Evolutionary conservation across 2,888 invertebrate genomes (phyloP), one percentile per base, ranked within the genome.

Genomic region (Erebia epiphron): DNA sequence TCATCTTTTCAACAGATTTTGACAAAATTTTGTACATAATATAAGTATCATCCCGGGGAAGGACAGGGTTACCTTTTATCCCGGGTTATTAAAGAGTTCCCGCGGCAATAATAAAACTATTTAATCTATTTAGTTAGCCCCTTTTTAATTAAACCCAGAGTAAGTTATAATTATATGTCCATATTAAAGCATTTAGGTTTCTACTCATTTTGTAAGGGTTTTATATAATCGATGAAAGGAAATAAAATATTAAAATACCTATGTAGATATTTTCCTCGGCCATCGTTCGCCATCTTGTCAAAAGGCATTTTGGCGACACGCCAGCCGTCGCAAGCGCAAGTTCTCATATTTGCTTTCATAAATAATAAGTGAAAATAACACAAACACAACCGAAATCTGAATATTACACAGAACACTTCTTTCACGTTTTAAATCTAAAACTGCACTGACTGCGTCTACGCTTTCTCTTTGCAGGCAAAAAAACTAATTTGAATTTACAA

Each of bases 401-500:
- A 26, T 60, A 64, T 63, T 41, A 1, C 81, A 81, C 74, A 70
- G 69, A 79, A 78, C 90, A 90, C 90, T 83, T 87, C 91, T 89
- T 86, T 82, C 87, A 81, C 86, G 86, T 73, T 69, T 87, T 83
- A 86, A 86, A 86, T 84, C 86, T 85, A 76, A 77, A 78, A 80
- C 78, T 80, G 79, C 74, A 92, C 92, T 92, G 89, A 80, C 82
- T 77, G 61, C 76, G 69, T 71, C 63, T 46, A 67, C 73, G 90
- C 92, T 93, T 93, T 93, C 93, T 91, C 91, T 91, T 89, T 82
- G 75, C 82, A 73, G 72, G 88, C 89, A 87, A 92, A 92, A 91
- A 92, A 91, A 87, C 86, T 89, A 80, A 91, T 93, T 93, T 93
- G 88, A 92, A 93, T 93, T 88, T 86, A 85, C 85, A 88, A 89